These are phyloP conservation scores for Macrophya alboannulata DNA, from an alignment of 2,888 invertebrate species.

Conservation along the genomic window DNA sequence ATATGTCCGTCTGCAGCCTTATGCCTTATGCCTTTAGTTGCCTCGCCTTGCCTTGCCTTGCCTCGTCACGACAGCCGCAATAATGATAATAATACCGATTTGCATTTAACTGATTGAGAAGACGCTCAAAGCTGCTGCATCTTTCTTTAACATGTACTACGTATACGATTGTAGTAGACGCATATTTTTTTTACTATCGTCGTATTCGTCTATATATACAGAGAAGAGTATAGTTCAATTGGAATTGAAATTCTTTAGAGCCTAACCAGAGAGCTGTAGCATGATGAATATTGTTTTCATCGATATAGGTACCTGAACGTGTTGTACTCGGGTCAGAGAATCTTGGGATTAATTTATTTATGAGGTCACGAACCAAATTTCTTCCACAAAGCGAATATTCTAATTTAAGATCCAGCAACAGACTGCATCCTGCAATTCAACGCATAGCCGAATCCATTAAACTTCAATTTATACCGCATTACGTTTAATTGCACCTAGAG, in stretches of 20 bases:
- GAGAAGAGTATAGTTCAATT: not conserved
- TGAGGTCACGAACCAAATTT: slow-evolving; percentile 19
- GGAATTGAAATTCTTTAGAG: not conserved
- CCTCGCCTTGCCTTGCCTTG: slow-evolving; percentile 34
- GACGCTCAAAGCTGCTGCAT: slow-evolving; percentile 4
- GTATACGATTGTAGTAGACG: not conserved
- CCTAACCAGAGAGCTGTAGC: not conserved
- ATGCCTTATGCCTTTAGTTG: slow-evolving; percentile 38
- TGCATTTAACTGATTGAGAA: slow-evolving; percentile 46
- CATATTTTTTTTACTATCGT: not conserved
- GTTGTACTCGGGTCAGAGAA: not conserved
- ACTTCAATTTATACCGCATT: slow-evolving; percentile 58
- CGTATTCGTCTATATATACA: not conserved
- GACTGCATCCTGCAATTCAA: too few species aligned
- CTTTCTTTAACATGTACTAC: not conserved
- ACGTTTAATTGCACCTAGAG: slow-evolving; percentile 69
- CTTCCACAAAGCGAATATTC: slow-evolving; percentile 20
- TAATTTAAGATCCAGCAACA: slow-evolving; percentile 29
- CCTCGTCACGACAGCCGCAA: slow-evolving; percentile 62
- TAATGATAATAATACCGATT: slow-evolving; percentile 34
- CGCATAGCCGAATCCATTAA: slow-evolving; percentile 4
- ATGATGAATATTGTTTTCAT: not conserved
- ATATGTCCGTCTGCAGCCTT: slow-evolving; percentile 63
- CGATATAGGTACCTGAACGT: not conserved
- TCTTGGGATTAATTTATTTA: not conserved